phyloP scores from a whole-genome alignment of 2,113 vertebrate genomes.

The Phalacrocorax aristotelis region DNA sequence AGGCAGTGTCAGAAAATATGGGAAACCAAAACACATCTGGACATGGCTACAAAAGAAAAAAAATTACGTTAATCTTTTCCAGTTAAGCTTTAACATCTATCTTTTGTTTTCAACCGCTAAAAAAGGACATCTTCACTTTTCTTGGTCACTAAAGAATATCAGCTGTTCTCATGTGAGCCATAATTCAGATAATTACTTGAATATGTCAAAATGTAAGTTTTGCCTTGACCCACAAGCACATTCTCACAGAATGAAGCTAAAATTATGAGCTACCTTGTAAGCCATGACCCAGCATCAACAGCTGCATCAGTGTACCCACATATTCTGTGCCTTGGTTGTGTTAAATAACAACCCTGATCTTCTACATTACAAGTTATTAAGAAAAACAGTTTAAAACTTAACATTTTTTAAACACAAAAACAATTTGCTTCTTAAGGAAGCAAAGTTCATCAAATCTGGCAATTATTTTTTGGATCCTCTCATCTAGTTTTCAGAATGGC shows the following conservation, averaged over 20 bases:
- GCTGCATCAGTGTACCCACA: background rate
- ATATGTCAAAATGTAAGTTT: background rate
- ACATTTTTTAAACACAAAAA: background rate
- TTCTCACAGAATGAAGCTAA: background rate
- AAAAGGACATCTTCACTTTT: background rate
- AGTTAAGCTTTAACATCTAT: background rate
- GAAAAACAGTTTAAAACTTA: background rate
- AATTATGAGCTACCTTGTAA: background rate
- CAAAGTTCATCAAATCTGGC: background rate
- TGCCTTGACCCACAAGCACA: background rate
- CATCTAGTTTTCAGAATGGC: background rate
- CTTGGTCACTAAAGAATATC: background rate
- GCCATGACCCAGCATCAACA: background rate
- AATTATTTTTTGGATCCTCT: background rate
- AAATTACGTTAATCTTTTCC: background rate
- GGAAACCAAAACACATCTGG: constrained; percentile 99
- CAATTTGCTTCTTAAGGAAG: background rate
- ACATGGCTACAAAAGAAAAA: constrained; percentile 82
- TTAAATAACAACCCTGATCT: background rate
- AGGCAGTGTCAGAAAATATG: constrained; percentile 88
- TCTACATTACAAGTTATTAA: background rate
- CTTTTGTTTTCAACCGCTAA: background rate
- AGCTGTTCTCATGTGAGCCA: background rate
- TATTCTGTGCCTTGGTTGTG: background rate
- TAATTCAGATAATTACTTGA: background rate